Conservation (phyloP, 2,888 invertebrate species). For the Melinaea menophilus region DNA sequence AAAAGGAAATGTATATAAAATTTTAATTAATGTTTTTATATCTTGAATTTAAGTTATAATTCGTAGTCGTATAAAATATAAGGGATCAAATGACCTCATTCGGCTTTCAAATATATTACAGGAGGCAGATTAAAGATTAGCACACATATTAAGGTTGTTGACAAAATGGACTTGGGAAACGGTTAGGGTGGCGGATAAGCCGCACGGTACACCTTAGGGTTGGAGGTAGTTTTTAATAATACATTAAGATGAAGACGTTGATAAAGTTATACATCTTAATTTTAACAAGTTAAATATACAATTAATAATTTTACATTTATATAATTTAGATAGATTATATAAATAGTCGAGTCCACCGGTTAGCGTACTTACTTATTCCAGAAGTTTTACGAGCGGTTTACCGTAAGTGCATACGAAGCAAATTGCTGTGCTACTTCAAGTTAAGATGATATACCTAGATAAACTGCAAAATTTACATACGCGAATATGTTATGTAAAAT, state of each 20-base stretch:
- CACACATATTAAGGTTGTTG: conserved; percentile 16
- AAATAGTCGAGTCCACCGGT: conserved; percentile 3
- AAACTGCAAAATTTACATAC: conserved; percentile 4
- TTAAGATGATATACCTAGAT: conserved; percentile 7
- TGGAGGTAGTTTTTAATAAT: conserved; percentile 19
- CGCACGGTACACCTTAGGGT: conserved; percentile 17
- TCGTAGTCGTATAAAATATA: conserved; percentile 1
- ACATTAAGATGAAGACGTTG: conserved; percentile 7
- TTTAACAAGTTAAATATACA: too few relatives aligned
- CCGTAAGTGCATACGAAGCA: conserved; percentile 6
- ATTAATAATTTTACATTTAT: not conserved
- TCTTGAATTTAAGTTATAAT: not conserved
- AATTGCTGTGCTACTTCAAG: conserved; percentile 8
- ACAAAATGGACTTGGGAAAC: conserved; percentile 15
- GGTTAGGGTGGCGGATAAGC: conserved; percentile 19
- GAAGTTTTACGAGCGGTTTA: conserved; percentile 8
- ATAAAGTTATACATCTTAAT: too few relatives aligned
- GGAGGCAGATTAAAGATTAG: conserved; percentile 11
- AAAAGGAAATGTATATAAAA: too few relatives aligned
- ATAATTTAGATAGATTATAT: not conserved
- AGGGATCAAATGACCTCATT: not conserved
- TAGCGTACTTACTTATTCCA: conserved; percentile 5
- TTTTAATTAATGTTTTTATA: too few relatives aligned
- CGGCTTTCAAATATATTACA: conserved; percentile 13
- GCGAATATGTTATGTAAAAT: not conserved